These are phyloP conservation scores for Cyphomyrus plagiostoma DNA, from an alignment of 2,113 vertebrate genomes.

Conservation along the genomic window DNA sequence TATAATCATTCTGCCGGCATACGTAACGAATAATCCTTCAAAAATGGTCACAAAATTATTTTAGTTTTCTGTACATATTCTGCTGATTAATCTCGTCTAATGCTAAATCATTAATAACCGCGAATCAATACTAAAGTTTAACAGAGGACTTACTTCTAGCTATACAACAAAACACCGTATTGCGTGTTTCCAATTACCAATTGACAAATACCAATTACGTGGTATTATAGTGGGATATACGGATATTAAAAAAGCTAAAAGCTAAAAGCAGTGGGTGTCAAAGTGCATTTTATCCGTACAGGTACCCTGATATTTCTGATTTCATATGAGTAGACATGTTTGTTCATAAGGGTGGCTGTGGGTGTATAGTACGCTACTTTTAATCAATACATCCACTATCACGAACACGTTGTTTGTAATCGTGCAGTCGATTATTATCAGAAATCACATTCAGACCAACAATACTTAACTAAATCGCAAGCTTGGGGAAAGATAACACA, in stretches of 20 bases:
- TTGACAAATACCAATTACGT: not conserved
- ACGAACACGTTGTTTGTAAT: not conserved
- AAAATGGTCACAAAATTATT: not conserved
- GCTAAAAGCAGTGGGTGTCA: not conserved
- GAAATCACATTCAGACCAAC: not conserved
- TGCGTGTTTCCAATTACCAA: no score
- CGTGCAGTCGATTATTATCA: not conserved
- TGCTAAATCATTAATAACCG: not conserved
- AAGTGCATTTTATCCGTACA: not conserved
- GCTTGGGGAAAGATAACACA: not conserved
- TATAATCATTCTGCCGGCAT: not conserved
- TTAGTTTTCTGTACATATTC: not conserved
- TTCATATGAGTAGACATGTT: not conserved
- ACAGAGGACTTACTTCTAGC: not conserved
- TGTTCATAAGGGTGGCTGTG: not conserved
- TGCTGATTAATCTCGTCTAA: not conserved
- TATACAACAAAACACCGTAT: not conserved
- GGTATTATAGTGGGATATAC: not conserved
- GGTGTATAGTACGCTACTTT: not conserved
- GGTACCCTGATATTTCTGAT: not conserved
- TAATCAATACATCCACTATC: not conserved
- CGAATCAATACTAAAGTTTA: not conserved
- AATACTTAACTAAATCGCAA: not conserved
- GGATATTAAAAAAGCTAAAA: not conserved
- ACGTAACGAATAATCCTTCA: not conserved